Evolutionary conservation across 2,113 vertebrate genomes (phyloP).

Genomic region (Neopipo cinnamomea): DNA sequence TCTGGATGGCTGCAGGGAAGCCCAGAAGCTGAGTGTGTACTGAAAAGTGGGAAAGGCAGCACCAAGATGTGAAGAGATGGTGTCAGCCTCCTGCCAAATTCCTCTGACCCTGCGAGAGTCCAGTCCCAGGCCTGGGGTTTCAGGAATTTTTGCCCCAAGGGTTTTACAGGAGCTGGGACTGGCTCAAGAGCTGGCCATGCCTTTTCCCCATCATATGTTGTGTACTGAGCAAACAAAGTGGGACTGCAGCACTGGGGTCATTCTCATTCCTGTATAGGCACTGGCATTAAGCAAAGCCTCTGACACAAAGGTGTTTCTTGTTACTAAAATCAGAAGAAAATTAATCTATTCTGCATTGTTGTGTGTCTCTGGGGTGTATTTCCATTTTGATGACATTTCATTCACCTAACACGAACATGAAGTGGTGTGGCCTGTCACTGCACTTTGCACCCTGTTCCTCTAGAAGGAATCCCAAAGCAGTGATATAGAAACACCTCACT

Average conservation of each 20-base stretch:
- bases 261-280: background rate
- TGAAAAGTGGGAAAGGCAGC: background rate
- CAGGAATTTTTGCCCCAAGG: background rate
- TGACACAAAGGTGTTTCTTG: background rate
- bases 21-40: background rate
- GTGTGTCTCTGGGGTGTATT: background rate
- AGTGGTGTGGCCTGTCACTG: background rate
- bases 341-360: background rate
- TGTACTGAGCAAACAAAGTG: background rate
- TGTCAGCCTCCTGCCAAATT: background rate
- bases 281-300: background rate
- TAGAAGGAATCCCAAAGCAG: background rate
- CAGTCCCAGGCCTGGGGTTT: background rate
- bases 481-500: background rate
- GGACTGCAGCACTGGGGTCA: background rate
- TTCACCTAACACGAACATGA: background rate
- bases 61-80: background rate
- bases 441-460: background rate
- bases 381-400: background rate
- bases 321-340: background rate
- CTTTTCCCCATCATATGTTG: background rate
- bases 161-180: background rate
- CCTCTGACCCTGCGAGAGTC: background rate
- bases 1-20: background rate
- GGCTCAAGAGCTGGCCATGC: background rate